Conservation (phyloP, 2,113 vertebrate genomes). For the Anhinga anhinga region DNA sequence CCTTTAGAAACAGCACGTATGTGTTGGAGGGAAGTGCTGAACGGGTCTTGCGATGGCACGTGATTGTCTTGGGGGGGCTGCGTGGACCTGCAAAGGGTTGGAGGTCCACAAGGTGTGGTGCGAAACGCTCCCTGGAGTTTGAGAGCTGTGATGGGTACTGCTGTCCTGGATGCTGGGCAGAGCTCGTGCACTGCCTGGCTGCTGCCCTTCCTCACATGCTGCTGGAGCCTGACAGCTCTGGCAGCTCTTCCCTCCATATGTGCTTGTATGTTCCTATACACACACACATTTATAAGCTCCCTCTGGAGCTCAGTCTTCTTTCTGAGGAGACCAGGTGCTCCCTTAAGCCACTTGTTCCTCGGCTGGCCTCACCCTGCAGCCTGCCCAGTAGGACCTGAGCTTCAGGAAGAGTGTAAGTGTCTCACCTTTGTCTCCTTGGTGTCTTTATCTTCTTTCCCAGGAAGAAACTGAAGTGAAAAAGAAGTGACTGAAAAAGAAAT, state of each 20-base stretch:
- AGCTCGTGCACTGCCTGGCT: background rate
- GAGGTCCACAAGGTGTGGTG: background rate
- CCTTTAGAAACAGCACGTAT: background rate
- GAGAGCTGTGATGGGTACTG: background rate
- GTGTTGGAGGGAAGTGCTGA: background rate
- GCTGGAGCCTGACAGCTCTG: background rate
- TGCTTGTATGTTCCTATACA: background rate
- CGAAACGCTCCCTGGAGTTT: background rate
- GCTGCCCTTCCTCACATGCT: background rate
- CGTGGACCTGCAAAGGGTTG: background rate
- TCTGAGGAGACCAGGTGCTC: background rate
- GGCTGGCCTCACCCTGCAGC: background rate
- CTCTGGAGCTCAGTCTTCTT: background rate
- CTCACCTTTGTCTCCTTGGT: slow-evolving; percentile 4
- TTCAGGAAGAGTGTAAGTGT: background rate
- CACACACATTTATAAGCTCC: background rate
- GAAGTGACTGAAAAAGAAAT: background rate
- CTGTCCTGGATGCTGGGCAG: background rate
- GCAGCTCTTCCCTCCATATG: background rate
- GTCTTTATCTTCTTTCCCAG: slow-evolving; percentile 25
- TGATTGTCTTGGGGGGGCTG: background rate
- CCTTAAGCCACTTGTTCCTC: background rate
- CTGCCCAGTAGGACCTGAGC: background rate
- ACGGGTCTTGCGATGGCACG: fast-evolving
- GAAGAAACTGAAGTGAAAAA: slow-evolving; percentile 24